Evolutionary conservation across 2,888 invertebrate species (phyloP), one percentile per base, ranked within the genome.

Genomic region (Leptopterna dolabrata): DNA sequence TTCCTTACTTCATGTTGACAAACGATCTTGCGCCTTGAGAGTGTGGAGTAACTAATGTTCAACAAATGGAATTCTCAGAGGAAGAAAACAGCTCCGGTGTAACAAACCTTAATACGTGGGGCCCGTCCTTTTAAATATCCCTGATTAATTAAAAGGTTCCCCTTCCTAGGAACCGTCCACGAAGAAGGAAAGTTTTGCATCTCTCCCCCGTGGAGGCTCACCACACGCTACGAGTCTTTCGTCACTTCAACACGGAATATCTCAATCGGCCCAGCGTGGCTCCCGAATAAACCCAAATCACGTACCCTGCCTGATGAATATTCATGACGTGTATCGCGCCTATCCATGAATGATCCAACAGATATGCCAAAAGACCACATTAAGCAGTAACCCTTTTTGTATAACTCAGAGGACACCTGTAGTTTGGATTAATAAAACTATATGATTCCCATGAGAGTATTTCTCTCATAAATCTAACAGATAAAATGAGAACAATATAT

Each of bases 41-140:
- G 78, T 78, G 78, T 78, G 78, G 78, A 78, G 78, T 78, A 45
- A 78, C 78, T 78, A 78, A 78, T 78, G 78, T 78, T 45, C 78
- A 45, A 45, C 78, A 78, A 78, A 78, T 78, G 78, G 78, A 78
- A 78, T 78, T n/a, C 78, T 63, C 63, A 24, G 63, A 24, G 63
- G 24, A 7, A 63, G 63, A 63, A 63, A 63, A 63, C 51, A n/a
- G n/a, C 63, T 63, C 27, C 19, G 63, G 19, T 27, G 63, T 63
- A 63, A 63, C 63, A 63, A 19, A 63, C 63, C 63, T 63, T 63
- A 63, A 63, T 63, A 63, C 63, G 63, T 7, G 24, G 55, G 63
- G 11, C 13, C 63, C 63, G 24, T 63, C 63, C 63, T 63, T 63
- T 63, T 63, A 63, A 63, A 63, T 63, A 63, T 63, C 24, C 27